Percentiles rank a stretch among this genome's conserved stretches.
Evolutionary conservation across 2,888 invertebrate species (phyloP).

Genomic region (Ectemnius cavifrons): DNA sequence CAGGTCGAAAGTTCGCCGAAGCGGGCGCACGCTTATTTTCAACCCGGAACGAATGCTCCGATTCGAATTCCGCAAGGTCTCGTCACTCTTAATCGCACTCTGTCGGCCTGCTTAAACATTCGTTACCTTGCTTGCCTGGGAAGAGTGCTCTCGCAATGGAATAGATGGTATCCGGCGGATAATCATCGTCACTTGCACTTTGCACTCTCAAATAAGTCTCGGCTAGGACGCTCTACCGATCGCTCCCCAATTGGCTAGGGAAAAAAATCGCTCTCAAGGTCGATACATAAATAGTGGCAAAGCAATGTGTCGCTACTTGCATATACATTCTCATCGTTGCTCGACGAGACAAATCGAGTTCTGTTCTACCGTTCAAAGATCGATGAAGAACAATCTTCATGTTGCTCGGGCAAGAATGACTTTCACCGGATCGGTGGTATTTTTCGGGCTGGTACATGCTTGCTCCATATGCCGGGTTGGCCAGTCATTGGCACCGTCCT

Average conservation of each 20-base stretch:
- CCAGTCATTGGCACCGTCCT: constrained; percentile 55
- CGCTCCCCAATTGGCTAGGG: constrained; percentile 34
- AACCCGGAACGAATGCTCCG: constrained; percentile 69
- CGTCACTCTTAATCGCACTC: constrained; percentile 34
- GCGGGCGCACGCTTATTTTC: constrained; percentile 73
- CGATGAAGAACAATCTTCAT: no score
- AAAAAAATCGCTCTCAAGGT: constrained; percentile 30
- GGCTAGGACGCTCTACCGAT: constrained; percentile 9
- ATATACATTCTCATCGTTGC: no score
- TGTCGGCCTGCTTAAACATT: constrained; percentile 2
- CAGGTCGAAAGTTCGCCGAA: constrained; percentile 72
- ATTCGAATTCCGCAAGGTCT: constrained; percentile 63
- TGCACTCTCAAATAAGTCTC: constrained; percentile 21
- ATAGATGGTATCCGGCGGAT: neutral
- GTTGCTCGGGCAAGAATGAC: no score
- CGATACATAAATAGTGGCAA: constrained; percentile 44
- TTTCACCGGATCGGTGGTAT: no score
- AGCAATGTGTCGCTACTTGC: no score
- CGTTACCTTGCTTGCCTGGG: no score
- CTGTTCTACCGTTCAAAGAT: no score
- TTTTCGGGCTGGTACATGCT: no score
- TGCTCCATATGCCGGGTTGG: constrained; percentile 18
- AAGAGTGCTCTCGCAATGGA: no score
- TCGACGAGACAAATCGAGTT: no score
- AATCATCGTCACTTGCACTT: constrained; percentile 9